Evolutionary conservation across 2,888 invertebrate genomes (phyloP).

Genomic region (Drosophila incognita): DNA sequence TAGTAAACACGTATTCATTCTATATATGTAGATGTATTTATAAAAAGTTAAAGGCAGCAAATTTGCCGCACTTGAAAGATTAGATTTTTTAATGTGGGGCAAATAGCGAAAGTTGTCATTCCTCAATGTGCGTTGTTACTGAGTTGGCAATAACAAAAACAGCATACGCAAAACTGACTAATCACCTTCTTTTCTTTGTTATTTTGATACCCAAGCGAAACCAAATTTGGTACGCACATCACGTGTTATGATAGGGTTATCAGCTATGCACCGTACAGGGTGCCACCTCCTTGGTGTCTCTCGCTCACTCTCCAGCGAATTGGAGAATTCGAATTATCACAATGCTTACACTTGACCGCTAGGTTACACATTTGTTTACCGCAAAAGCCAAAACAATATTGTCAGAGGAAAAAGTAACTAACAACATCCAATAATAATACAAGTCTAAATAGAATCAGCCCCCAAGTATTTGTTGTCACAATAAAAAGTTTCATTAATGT

Average conservation of each 20-base stretch:
- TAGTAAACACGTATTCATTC: neutral
- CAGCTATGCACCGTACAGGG: neutral
- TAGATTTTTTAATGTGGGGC: conserved; percentile 43
- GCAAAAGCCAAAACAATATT: conserved; percentile 11
- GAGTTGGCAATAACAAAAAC: conserved; percentile 15
- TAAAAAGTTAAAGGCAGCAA: neutral
- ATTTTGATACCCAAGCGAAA: neutral
- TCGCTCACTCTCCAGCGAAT: neutral
- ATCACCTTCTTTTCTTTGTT: neutral
- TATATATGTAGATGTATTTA: neutral
- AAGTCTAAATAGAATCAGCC: neutral
- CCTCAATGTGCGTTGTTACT: conserved; percentile 23
- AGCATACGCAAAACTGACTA: conserved; percentile 4
- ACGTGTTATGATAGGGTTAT: neutral
- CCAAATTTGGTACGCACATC: neutral
- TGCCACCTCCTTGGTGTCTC: neutral
- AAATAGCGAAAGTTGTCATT: conserved; percentile 36
- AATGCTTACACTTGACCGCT: conserved; percentile 31
- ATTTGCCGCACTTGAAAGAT: conserved; percentile 15
- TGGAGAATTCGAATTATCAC: conserved; percentile 41
- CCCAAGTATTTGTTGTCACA: neutral
- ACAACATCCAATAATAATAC: neutral
- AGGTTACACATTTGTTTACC: conserved; percentile 21
- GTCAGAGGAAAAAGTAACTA: neutral
- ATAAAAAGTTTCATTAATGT: neutral